Evolutionary conservation across 2,113 vertebrate species (phyloP), one percentile per base, ranked within the genome.

Genomic region (Channa argus): DNA sequence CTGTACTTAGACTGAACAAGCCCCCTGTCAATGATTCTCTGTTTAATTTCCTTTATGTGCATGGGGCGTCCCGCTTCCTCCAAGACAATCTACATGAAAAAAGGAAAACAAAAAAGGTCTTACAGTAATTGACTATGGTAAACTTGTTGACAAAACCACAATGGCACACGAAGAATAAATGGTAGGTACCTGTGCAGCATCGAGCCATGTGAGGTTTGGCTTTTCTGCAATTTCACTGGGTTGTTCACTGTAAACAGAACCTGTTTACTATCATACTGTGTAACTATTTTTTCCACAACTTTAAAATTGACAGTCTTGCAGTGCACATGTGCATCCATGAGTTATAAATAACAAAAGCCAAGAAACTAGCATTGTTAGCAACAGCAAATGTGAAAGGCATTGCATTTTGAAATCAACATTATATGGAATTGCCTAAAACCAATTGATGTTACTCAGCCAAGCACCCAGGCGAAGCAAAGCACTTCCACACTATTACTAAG

Each of bases 21-120:
- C 66, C 94, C 94, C 37, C 92, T 87, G 82, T 95, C 93, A 24
- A 95, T 92, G 63, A 95, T 95, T 77, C 93, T 91, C 62, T 95
- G 94, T 75, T 95, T 95, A 49, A 95, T 95, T 78, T 95, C 95
- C 71, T 95, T 95, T 77, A 95, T 95, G 88, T 95, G 94, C 94
- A 95, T 94, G 12, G 95, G 94, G 8, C 93, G 89, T 24, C 94
- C 94, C 2, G 93, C 93, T 64, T 95, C 95, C 71, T 95, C 94
- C 58, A 95, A 86, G 9, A 95, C 94, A 41, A 95, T 95, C 95
- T 95, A 52, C 24, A 51, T 0, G 33, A 64, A 34, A 51, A 49
- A 37, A 51, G n/a, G 1, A 49, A 56, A 43, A 75, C 3, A 39
- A 60, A 71, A 11, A 9, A 1, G 3, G 39, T 6, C 0, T 6